Conservation (phyloP, 2,113 vertebrate species). For the Brachyistius frenatus region DNA sequence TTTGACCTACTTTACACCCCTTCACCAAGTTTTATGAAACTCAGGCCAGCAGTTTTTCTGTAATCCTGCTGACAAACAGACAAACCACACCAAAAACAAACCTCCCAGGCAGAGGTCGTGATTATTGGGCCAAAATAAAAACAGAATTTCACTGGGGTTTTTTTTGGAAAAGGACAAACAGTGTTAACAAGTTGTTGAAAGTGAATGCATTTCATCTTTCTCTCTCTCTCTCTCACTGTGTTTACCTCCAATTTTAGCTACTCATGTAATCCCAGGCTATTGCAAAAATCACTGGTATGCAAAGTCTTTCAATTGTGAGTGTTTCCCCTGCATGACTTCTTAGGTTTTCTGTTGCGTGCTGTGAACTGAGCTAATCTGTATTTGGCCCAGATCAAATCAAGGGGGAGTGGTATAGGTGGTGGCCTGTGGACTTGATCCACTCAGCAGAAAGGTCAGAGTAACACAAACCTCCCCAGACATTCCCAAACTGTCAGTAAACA, state of each 20-base stretch:
- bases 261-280: not conserved
- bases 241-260: not conserved
- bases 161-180: too few species aligned
- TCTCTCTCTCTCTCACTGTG: not conserved
- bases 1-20: too few species aligned
- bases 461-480: constrained; percentile 38
- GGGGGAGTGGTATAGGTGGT: constrained; percentile 14
- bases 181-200: too few species aligned
- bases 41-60: too few species aligned
- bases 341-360: constrained; percentile 27
- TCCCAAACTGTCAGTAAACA: constrained; percentile 35
- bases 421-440: constrained; percentile 49
- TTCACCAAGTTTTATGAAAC: too few species aligned
- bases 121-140: too few species aligned
- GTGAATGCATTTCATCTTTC: too few species aligned
- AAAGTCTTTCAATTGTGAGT: constrained; percentile 2
- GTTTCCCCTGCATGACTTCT: constrained; percentile 19
- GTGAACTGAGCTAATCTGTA: constrained; percentile 61
- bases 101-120: too few species aligned
- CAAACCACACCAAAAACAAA: too few species aligned
- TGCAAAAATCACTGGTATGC: not conserved
- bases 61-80: too few species aligned
- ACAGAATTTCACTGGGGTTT: too few species aligned
- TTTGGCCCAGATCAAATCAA: constrained; percentile 49
- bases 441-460: constrained; percentile 53